Evolutionary conservation across 2,113 vertebrate genomes (phyloP).

Genomic region (Pandion haliaetus): DNA sequence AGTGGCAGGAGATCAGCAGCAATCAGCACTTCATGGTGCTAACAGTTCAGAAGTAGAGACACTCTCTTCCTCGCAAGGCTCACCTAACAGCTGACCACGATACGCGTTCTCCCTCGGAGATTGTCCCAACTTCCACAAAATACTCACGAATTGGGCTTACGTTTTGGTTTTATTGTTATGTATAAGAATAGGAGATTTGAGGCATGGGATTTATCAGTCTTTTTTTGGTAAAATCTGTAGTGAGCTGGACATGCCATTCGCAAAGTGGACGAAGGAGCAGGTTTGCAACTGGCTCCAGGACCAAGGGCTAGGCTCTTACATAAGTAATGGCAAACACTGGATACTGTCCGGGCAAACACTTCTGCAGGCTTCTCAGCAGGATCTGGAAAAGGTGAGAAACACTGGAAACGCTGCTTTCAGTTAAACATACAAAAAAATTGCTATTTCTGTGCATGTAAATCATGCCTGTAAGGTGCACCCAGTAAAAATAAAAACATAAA

Average conservation of each 20-base stretch:
- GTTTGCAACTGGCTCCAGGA: slow-evolving; percentile 95
- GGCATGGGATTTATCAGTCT: background rate
- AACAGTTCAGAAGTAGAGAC: background rate
- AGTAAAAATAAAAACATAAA: background rate
- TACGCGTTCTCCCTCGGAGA: background rate
- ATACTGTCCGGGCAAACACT: slow-evolving; percentile 93
- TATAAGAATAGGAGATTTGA: background rate
- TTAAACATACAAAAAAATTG: background rate
- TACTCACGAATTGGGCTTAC: background rate
- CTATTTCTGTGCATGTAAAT: background rate
- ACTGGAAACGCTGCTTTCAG: background rate
- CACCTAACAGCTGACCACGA: rapidly evolving
- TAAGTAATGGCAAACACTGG: slow-evolving; percentile 87
- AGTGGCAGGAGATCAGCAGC: background rate
- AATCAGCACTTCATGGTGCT: rapidly evolving
- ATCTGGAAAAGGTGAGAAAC: slow-evolving; percentile 90
- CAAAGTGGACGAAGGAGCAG: slow-evolving; percentile 95
- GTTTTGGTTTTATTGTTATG: background rate
- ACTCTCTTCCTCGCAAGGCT: background rate
- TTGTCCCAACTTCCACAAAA: background rate
- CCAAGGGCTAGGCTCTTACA: slow-evolving; percentile 90
- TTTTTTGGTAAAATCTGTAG: slow-evolving; percentile 55
- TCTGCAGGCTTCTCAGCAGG: slow-evolving; percentile 93
- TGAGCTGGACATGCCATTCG: slow-evolving; percentile 94
- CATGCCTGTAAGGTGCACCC: background rate